Percentiles rank a stretch among this genome's conserved stretches.
phyloP scores from a whole-genome alignment of 2,888 invertebrate genomes.

The Micropterix aruncella region DNA sequence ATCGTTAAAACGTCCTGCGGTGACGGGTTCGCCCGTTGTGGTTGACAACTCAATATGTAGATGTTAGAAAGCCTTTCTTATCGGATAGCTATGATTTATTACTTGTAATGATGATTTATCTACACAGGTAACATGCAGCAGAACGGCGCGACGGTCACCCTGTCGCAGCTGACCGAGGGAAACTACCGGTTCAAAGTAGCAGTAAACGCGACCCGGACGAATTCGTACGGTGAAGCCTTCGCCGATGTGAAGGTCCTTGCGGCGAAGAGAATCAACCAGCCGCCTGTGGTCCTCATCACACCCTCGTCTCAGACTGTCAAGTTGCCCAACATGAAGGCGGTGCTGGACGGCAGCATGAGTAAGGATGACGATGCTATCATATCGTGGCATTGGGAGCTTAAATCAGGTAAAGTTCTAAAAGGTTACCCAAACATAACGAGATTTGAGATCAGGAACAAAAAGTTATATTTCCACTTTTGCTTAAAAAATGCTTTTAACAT shows the following conservation, averaged over 20 bases:
- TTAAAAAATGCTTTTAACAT: too few species aligned
- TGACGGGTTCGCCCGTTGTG: too few species aligned
- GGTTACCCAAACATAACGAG: too few species aligned
- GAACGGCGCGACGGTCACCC: constrained; percentile 68
- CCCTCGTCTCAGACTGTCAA: constrained; percentile 79
- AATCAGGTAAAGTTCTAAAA: too few species aligned
- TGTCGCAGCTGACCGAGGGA: constrained; percentile 76
- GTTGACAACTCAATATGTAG: too few species aligned
- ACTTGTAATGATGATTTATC: too few species aligned
- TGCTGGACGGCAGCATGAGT: constrained; percentile 75
- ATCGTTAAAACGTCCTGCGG: too few species aligned
- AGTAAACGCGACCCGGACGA: constrained; percentile 62
- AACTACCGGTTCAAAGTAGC: constrained; percentile 71
- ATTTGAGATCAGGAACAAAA: too few species aligned
- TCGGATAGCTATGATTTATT: too few species aligned
- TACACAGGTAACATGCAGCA: constrained; percentile 66
- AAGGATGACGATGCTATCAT: constrained; percentile 74
- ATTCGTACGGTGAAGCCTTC: constrained; percentile 64
- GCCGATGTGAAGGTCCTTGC: constrained; percentile 86
- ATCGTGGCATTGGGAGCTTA: constrained; percentile 86
- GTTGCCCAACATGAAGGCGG: constrained; percentile 77
- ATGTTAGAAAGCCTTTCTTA: too few species aligned
- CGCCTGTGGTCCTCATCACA: constrained; percentile 75
- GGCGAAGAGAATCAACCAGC: constrained; percentile 67
- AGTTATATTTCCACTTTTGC: too few species aligned